Base-by-base conservation (phyloP, 1,140 invertebrate species). In the Andrena cerasifolii region DNA sequence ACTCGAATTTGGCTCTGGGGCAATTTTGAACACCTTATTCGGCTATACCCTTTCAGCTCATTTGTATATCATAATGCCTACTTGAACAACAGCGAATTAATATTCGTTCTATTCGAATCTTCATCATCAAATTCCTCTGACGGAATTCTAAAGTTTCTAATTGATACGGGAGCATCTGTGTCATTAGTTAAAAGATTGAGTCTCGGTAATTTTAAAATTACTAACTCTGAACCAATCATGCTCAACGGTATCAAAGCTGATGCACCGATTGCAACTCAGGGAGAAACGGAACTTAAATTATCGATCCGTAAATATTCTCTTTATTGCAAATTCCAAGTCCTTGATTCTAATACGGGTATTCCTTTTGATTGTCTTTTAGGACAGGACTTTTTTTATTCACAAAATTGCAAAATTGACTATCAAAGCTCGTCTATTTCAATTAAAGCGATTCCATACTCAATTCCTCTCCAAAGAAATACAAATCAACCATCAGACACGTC, bases 301-400 rank as follows among this genome's bases (percentile, higher is more conserved):
- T 28, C 53, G 14, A 10, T 28, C 10, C 53, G 53, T 54, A 54
- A 54, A 16, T 5, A 54, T 14, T 54, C 26, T 3, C 28, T 54
- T 54, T 28, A 54, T 28, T 28, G 53, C 12, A 54, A 54, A 54
- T 54, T 54, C 24, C 53, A 78, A 49, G 61, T 31, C 6, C 79
- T 89, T 16, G 87, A 93, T 77, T 94, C 93, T 93, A 92, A 93
- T 65, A 62, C 87, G 61, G 90, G 87, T 14, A 77, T 93, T 0
- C 87, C 53, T 28, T 54, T 54, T 3, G 53, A 28, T 54, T 24
- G 53, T 54, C 53, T 54, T 14, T 54, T 54, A 54, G 53, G 53
- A 26, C 53, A 54, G 28, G 26, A 54, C 53, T 54, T 54, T 54
- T 54, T 54, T 14, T 24, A 54, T 12, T 4, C 10, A 14, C 53